Base-by-base conservation (phyloP, 2,113 vertebrate species). In the Hylia prasina region DNA sequence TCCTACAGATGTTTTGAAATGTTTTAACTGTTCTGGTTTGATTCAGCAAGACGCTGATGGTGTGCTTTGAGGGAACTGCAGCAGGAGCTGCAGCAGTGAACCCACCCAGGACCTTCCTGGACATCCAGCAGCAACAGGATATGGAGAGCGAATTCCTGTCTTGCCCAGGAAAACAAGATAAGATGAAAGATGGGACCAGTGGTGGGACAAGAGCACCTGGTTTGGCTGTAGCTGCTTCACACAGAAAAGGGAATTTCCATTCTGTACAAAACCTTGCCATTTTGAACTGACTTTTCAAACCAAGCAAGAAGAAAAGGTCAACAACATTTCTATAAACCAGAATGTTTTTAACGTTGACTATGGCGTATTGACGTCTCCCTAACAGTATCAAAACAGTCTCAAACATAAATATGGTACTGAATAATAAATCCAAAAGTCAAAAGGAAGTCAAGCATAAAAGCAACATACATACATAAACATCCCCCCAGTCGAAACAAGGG, bases 211-310 rank as follows among this genome's bases (percentile, higher is more conserved):
- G 5, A 81, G 18, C 2, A 5, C 7, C 20, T 48, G 31, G 37
- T 88, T 72, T 48, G 16, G 25, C 28, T 68, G 42, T 48, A 53
- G 15, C 58, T 56, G 44, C 30, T 72, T 71, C 51, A 47, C 39
- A 50, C 14, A 33, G 76, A 78, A 83, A 90, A 75, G 9, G 5
- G 64, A 90, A 91, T 96, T 95, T 96, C 92, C 80, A 89, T 94
- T 96, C 90, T 31, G 53, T 24, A 79, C 3, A 2, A 90, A 95
- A 76, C 45, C 53, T 64, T 87, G 80, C 80, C 90, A 87, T 90
- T 95, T 96, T 86, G 77, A 94, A 79, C 77, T 72, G 93, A 69
- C 86, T 96, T 94, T 94, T 96, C 89, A 92, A 87, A 70, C 45
- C 54, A 81, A 81, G 60, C 47, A 75, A 80, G 89, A 92, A 87